Base-by-base conservation (phyloP, 2,113 vertebrate species). In the Centropristis striata region DNA sequence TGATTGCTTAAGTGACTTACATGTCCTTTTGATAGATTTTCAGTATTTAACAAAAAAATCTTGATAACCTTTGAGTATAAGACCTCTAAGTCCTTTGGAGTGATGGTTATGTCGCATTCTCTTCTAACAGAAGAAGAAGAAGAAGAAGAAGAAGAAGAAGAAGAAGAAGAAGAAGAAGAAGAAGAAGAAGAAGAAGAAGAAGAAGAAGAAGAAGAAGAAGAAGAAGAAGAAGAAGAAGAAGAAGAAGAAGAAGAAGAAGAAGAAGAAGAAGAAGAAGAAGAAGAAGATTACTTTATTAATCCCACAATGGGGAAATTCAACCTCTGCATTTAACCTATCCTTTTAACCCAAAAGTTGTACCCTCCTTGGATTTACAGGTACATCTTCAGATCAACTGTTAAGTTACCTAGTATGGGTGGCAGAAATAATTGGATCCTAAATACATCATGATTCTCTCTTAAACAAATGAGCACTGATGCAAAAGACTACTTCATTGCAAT, bases 351-450 rank as follows among this genome's bases (percentile, higher is more conserved):
- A 28, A 11, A 13, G 53, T 15, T 59, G 32, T 41, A 32, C 16
- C 53, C 41, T 44, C 37, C n/a, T 50, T 60, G 41, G 12, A 46
- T 21, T 51, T 4, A 53, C 11, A 2, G 0, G 15, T n/a, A n/a
- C n/a, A n/a, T n/a, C n/a, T n/a, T n/a, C n/a, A n/a, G n/a, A n/a
- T 46, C 20, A 61, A 53, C 47, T 14, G 3, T 5, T 32, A 44
- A 15, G 18, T 66, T 57, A 58, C 16, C 28, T 42, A 21, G 55
- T 13, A 21, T 36, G 21, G 25, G 4, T 3, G 44, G 54, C 1
- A 5, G 18, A 25, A 44, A 46, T 36, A 53, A 49, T 46, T 58
- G 4, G 55, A 66, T 68, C 28, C 27, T 47, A 54, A 49, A 76
- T 36, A 53, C 9, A 39, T 10, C 16, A 28, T 49, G 28, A 37